Conservation (phyloP, 1,140 invertebrate species). For the Gryon sp. region DNA sequence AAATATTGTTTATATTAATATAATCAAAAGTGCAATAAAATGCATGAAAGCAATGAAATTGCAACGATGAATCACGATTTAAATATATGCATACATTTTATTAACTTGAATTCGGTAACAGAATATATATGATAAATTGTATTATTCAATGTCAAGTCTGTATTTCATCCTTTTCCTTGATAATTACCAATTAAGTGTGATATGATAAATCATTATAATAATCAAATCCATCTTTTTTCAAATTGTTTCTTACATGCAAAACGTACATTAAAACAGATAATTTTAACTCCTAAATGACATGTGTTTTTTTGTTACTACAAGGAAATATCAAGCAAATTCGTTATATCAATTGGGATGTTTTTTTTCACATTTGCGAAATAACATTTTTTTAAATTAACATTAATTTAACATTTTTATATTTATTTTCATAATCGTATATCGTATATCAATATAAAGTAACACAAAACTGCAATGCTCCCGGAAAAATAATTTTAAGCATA, state of each 20-base stretch:
- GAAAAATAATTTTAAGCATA: no score
- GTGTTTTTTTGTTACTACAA: neutral
- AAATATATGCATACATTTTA: neutral
- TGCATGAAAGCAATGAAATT: no score
- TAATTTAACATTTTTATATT: no score
- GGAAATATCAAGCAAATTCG: constrained; percentile 16
- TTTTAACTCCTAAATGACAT: constrained; percentile 1
- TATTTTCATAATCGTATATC: no score
- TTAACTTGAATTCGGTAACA: neutral
- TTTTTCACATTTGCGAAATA: neutral
- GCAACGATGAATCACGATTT: neutral
- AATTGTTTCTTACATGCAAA: neutral
- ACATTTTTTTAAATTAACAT: no score
- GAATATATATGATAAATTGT: neutral
- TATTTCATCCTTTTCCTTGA: neutral
- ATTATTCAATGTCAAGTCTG: neutral
- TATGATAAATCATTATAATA: neutral
- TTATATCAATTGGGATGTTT: constrained; percentile 1
- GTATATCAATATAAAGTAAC: no score
- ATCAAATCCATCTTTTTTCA: no score
- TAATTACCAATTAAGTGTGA: neutral
- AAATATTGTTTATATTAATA: no score
- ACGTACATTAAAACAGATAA: constrained; percentile 2
- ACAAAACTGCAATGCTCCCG: no score
- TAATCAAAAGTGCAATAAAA: no score